Evolutionary conservation across 1,140 invertebrate species (phyloP), one percentile per base, ranked within the genome.

Genomic region (Campodea augens): DNA sequence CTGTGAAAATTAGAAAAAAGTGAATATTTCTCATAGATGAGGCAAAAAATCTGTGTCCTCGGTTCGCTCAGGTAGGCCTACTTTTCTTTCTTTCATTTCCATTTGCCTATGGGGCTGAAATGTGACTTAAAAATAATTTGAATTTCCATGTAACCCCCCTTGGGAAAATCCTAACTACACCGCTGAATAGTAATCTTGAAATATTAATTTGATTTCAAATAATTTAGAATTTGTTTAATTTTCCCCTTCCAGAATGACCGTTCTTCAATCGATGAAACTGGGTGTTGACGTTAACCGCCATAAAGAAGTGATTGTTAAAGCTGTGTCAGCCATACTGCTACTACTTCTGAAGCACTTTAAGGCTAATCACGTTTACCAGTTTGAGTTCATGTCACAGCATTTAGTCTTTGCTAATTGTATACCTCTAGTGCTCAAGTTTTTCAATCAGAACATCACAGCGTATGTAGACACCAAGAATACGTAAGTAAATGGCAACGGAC

Each of bases 371-470:
- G 73, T 98, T 12, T 98, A 98, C 64, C 89, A 98, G 65, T 99
- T 98, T 70, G 96, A 99, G 66, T 98, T 95, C 59, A 92, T 98
- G 77, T 91, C 89, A 2, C 93, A 98, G 62, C 93, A 98, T 67
- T 69, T 98, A 42, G 92, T 98, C 12, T 97, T 98, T 72, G 93
- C 95, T 45, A 99, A 99, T 63, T 98, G 95, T 60, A 96, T 99
- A 60, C 95, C 96, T 4, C 66, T 99, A 19, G 86, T 99, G 20
- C 68, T 99, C 12, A 99, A 99, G 60, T 98, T 99, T 69, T 90
- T 99, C 57, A 98, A 98, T 68, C 95, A 98, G 62, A 96, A 97
- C 57, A 96, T 98, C 48, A 74, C 88, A 54, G 79, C 83, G 29
- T 98, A 97, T 65, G 84, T 98, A 46, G 81, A 86, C 55, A 81